Evolutionary conservation across 2,888 invertebrate genomes (phyloP), one percentile per base, ranked within the genome.

Genomic region (Megamerina dolium): DNA sequence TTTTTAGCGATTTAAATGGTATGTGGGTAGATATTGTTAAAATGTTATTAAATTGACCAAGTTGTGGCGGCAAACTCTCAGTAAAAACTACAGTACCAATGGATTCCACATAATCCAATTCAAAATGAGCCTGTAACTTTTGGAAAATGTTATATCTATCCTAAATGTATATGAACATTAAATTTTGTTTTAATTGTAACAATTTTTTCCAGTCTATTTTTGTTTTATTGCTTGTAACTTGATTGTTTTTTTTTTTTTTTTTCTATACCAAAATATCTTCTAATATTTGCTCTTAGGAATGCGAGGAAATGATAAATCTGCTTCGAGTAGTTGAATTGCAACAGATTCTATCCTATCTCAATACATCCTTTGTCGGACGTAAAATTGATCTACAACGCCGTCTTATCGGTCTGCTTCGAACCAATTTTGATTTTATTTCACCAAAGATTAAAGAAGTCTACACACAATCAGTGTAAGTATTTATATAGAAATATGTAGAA

Each of bases 291-390:
- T n/a, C n/a, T n/a, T n/a, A 68, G 68, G 68, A 68, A 57, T 70
- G 64, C 57, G 63, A 70, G 65, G 66, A 67, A 54, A 70, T 67
- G 67, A 55, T 71, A 59, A 61, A 62, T 56, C 63, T 64, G 58
- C 87, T 89, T 75, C 81, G 89, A 61, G 87, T 88, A 58, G 83
- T 85, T 68, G 89, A 88, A 73, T 81, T 90, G 66, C 87, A 88
- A 75, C 82, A 82, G 74, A 75, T 90, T 65, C 76, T 89, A 65
- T 83, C 83, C 62, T 86, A 80, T 73, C 83, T 86, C 57, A 86
- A 86, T 55, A 78, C 82, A 68, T 85, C 84, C 63, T 85, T 85
- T 71, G 80, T 81, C 58, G 89, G 88, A 51, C 76, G 86, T 63
- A 90, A 90, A 74, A 79, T 77, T 60, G 88, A 89, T 70, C 74